phyloP scores from a whole-genome alignment of 2,888 invertebrate genomes.

The Cryptocephalus moraei region DNA sequence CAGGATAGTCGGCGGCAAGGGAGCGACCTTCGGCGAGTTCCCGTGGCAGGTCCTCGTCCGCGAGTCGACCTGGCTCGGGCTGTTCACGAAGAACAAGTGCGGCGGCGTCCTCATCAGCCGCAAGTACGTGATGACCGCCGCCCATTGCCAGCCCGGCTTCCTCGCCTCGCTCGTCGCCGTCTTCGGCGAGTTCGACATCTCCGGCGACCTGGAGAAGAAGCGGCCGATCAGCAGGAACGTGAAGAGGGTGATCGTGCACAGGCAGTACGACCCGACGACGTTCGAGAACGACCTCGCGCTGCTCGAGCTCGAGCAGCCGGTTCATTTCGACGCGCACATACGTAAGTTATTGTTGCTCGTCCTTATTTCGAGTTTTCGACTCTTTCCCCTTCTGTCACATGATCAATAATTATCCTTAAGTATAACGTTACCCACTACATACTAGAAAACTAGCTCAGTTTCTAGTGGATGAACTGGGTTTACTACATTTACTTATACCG shows the following conservation, averaged over 20 bases:
- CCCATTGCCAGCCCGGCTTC: conserved; percentile 92
- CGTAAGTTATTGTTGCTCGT: too few species aligned
- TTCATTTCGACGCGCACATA: conserved; percentile 77
- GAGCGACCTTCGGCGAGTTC: conserved; percentile 77
- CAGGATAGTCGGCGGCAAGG: conserved; percentile 84
- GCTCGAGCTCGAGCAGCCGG: conserved; percentile 71
- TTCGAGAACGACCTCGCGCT: conserved; percentile 88
- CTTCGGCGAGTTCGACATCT: conserved; percentile 84
- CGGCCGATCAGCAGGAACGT: conserved; percentile 75
- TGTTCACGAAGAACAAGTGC: conserved; percentile 91
- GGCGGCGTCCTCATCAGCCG: conserved; percentile 87
- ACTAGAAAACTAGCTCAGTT: too few species aligned
- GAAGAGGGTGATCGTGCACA: conserved; percentile 75
- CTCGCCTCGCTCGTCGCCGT: conserved; percentile 83
- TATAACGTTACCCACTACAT: too few species aligned
- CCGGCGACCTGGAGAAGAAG: conserved; percentile 69
- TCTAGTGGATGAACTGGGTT: too few species aligned
- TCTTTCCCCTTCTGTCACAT: too few species aligned
- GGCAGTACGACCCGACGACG: conserved; percentile 80
- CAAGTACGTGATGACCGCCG: conserved; percentile 81
- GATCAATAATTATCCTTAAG: too few species aligned
- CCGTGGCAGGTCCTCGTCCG: conserved; percentile 90
- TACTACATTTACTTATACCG: too few species aligned
- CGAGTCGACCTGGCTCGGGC: conserved; percentile 86
- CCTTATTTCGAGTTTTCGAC: too few species aligned